A percentile compares a stretch with the other conserved stretches of the same genome.
Conservation (phyloP, 2,113 vertebrate genomes). For the Hypanus sabinus region DNA sequence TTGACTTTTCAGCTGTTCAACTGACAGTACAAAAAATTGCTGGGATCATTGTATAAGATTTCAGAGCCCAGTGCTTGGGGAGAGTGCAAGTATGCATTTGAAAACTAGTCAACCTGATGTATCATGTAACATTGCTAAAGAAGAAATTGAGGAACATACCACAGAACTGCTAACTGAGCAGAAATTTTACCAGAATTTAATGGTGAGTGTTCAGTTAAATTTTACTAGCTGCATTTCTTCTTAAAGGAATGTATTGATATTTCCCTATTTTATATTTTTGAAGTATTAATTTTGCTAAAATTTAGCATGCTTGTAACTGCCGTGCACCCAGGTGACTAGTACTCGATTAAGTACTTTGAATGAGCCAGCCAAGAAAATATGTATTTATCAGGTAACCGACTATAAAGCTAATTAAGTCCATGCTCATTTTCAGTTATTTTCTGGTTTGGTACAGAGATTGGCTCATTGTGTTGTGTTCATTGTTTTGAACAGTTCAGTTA, state of each 20-base stretch:
- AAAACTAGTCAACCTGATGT: constrained; percentile 48
- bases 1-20: neutral
- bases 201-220: constrained; percentile 55
- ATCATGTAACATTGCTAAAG: constrained; percentile 42
- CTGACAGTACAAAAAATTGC: neutral
- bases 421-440: too few relatives aligned
- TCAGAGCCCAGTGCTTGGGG: constrained; percentile 49
- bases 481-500: too few relatives aligned
- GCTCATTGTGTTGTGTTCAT: too few relatives aligned
- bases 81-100: constrained; percentile 54
- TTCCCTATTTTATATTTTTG: neutral
- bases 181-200: constrained; percentile 67
- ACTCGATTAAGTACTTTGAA: too few relatives aligned
- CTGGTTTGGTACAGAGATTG: too few relatives aligned
- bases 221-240: neutral
- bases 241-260: neutral
- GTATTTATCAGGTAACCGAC: too few relatives aligned
- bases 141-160: constrained; percentile 36
- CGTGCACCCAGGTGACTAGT: too few relatives aligned
- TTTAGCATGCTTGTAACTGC: too few relatives aligned
- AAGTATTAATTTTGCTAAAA: neutral
- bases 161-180: constrained; percentile 47
- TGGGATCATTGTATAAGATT: constrained; percentile 38
- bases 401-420: too few relatives aligned
- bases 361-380: too few relatives aligned